A percentile compares a stretch with the other conserved stretches of the same genome.
These are phyloP conservation scores for Cheilinus undulatus DNA, from an alignment of 2,113 vertebrate species.

Conservation along the genomic window DNA sequence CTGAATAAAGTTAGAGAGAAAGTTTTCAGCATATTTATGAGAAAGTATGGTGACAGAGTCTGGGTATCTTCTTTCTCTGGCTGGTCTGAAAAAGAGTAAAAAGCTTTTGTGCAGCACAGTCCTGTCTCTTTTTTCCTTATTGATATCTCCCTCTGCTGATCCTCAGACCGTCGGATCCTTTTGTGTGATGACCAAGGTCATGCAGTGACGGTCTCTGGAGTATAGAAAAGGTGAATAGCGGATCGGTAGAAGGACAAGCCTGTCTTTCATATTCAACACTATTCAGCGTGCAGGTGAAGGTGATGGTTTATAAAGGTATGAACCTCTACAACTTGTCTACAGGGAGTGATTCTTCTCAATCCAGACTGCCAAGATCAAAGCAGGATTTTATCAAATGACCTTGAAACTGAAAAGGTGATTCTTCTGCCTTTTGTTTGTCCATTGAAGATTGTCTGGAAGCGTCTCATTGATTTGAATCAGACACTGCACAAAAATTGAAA, in stretches of 20 bases:
- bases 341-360: too few relatives aligned
- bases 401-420: not conserved
- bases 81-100: constrained; percentile 10
- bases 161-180: constrained; percentile 34
- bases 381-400: not conserved
- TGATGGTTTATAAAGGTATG: not conserved
- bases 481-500: constrained; percentile 10
- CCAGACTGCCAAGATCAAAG: not conserved
- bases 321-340: not conserved
- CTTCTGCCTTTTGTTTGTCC: not conserved
- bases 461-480: constrained; percentile 15
- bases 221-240: constrained; percentile 20
- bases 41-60: constrained; percentile 2
- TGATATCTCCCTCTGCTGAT: constrained; percentile 14
- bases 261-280: constrained; percentile 37
- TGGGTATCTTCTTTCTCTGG: constrained; percentile 21
- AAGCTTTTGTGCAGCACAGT: constrained; percentile 10
- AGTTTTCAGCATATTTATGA: not conserved
- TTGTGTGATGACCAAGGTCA: constrained; percentile 60
- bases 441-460: not conserved
- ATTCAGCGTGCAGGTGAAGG: too few relatives aligned
- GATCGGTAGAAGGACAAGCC: constrained; percentile 9
- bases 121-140: constrained; percentile 14
- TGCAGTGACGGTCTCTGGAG: constrained; percentile 35
- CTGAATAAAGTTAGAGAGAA: not conserved